A percentile compares a stretch with the other conserved stretches of the same genome.
These are phyloP conservation scores for Piprites chloris DNA, from an alignment of 2,113 vertebrate genomes.

Conservation along the genomic window DNA sequence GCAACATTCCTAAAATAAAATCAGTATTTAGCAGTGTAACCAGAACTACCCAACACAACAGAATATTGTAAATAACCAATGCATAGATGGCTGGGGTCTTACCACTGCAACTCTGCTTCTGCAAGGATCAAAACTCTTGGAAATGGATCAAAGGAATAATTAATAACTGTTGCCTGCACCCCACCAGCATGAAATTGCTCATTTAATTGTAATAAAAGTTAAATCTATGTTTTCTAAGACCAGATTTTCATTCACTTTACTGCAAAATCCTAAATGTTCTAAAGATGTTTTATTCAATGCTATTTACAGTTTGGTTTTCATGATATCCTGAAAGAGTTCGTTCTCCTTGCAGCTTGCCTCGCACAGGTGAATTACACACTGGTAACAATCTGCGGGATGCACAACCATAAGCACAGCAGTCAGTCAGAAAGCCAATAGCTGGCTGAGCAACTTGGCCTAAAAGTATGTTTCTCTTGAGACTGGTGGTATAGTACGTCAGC, in stretches of 20 bases:
- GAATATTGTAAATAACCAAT: neutral
- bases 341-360: neutral
- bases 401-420: neutral
- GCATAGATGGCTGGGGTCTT: neutral
- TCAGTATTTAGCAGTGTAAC: neutral
- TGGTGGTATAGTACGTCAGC: neutral
- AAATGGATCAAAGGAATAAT: constrained; percentile 4
- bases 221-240: neutral
- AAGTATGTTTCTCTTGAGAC: neutral
- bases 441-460: neutral
- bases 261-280: neutral
- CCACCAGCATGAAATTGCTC: neutral
- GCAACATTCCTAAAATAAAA: neutral
- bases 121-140: constrained; percentile 7
- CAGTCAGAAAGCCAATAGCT: neutral
- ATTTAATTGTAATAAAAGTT: neutral
- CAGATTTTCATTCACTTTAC: neutral
- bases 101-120: neutral
- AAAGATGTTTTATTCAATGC: neutral
- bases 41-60: neutral
- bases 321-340: neutral
- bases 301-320: neutral
- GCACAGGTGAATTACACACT: neutral
- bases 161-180: neutral
- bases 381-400: neutral